Conservation (phyloP, 2,797 vertebrate genomes). For the Hemibagrus guttatus region DNA sequence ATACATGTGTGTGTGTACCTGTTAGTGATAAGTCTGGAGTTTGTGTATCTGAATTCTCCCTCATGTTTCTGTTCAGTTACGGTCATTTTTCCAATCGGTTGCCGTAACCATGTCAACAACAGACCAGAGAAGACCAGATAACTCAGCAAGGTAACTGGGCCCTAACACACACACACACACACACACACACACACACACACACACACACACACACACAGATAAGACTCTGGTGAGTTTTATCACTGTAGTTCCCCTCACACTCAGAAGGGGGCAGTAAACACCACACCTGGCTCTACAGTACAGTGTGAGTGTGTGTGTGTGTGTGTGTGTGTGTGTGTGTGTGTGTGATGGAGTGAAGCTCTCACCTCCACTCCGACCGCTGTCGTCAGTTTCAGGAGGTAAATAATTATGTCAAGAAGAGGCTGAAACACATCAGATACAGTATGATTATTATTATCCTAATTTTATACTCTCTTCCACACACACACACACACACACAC, state of each 20-base stretch:
- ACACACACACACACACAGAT: not conserved
- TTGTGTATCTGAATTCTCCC: conserved; percentile 85
- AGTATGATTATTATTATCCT: not conserved
- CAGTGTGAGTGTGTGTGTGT: not conserved
- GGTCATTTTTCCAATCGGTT: conserved; percentile 87
- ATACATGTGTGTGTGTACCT: conserved; percentile 66
- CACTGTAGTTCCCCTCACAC: not conserved
- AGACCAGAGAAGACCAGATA: conserved; percentile 84
- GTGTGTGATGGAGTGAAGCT: conserved; percentile 43
- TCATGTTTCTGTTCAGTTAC: conserved; percentile 83
- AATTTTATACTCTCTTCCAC: no score
- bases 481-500: no score
- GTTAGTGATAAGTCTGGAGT: conserved; percentile 87
- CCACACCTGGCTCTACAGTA: not conserved
- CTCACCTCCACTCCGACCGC: conserved; percentile 83
- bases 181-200: conserved; percentile 6
- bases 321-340: not conserved
- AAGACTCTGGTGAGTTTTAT: not conserved
- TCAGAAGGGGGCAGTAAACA: not conserved
- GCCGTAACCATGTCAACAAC: conserved; percentile 81
- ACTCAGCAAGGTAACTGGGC: conserved; percentile 81
- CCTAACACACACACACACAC: conserved; percentile 64
- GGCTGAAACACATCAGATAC: conserved; percentile 67
- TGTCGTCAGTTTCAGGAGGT: conserved; percentile 85
- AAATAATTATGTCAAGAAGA: conserved; percentile 85